Base-by-base conservation (phyloP, 2,113 vertebrate genomes). In the Hippocampus zosterae region DNA sequence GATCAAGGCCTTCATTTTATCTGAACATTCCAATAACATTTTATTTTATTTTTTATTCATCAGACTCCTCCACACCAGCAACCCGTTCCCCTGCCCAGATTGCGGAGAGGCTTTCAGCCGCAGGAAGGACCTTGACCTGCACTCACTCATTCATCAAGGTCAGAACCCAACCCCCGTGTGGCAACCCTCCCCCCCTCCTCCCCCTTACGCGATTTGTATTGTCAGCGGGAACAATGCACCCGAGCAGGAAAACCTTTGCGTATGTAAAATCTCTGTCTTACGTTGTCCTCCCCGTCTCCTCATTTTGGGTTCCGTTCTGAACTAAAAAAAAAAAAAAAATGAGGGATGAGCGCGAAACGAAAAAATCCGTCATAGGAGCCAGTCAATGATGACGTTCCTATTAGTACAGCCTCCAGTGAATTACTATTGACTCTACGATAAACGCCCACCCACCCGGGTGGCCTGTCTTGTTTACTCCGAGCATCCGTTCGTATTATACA, bases 61-160 rank as follows among this genome's bases (percentile, higher is more conserved):
- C 78, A 93, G 95, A 68, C 91, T 94, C 67, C 92, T 95, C 25
- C 96, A 97, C 88, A 96, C 94, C 0, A 95, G 93, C n/a, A 94
- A 94, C 23, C 94, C 95, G 0, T 95, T 95, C 77, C 94, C 92
- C 23, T 97, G 96, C 63, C 76, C 81, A 0, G 90, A 92, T 2
- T 96, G 95, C 10, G 94, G 94, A 2, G 91, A 93, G 23, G 93
- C 93, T 18, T 97, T 97, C 85, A 85, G 93, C 69, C 91, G 95
- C 6, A 93, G 93, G 57, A 94, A 93, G 67, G 91, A 95, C 71
- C 91, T 96, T 25, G 94, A 96, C 70, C 90, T 95, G 16, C 95
- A 96, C 88, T 92, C 93, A 8, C 92, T 96, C 15, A 82, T 87
- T 61, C 94, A 93, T 76, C 94, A 95, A 91, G 92, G 92, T 93